phyloP scores from a whole-genome alignment of 2,113 vertebrate species.

The Galeopterus variegatus region DNA sequence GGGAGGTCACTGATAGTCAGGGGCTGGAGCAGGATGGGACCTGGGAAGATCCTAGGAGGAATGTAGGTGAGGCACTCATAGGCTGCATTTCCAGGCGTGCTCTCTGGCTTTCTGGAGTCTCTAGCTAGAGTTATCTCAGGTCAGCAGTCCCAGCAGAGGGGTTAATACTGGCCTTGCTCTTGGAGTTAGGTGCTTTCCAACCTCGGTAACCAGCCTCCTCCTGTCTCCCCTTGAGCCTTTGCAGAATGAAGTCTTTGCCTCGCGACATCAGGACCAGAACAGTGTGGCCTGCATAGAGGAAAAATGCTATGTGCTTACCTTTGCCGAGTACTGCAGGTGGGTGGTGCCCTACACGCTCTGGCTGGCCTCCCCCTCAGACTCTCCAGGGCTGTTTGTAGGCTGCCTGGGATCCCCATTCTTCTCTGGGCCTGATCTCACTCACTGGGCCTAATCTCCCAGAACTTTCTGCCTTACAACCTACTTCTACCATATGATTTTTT shows the following conservation, averaged over 20 bases:
- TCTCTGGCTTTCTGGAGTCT: not conserved
- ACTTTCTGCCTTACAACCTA: not conserved
- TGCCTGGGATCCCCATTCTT: not conserved
- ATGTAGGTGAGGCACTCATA: not conserved
- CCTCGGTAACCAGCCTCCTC: constrained; percentile 33
- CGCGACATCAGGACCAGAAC: constrained; percentile 98
- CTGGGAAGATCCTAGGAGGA: not conserved
- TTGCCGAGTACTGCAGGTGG: constrained; percentile 99
- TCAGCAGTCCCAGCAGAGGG: not conserved
- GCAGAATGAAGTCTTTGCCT: constrained; percentile 99
- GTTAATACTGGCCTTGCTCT: not conserved
- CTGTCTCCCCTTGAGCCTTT: constrained; percentile 73
- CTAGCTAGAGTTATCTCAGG: not conserved
- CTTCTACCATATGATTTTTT: not conserved
- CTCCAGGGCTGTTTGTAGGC: not conserved
- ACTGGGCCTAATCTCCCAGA: not conserved
- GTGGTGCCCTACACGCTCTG: constrained; percentile 57
- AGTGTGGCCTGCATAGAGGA: constrained; percentile 99
- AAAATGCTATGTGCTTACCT: constrained; percentile 98
- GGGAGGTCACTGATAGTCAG: not conserved
- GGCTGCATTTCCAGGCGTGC: not conserved
- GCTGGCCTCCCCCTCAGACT: not conserved
- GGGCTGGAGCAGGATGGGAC: not conserved
- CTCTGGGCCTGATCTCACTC: not conserved
- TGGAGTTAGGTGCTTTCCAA: not conserved